Evolutionary conservation across 2,113 vertebrate species (phyloP).

Genomic region (Bucco capensis): DNA sequence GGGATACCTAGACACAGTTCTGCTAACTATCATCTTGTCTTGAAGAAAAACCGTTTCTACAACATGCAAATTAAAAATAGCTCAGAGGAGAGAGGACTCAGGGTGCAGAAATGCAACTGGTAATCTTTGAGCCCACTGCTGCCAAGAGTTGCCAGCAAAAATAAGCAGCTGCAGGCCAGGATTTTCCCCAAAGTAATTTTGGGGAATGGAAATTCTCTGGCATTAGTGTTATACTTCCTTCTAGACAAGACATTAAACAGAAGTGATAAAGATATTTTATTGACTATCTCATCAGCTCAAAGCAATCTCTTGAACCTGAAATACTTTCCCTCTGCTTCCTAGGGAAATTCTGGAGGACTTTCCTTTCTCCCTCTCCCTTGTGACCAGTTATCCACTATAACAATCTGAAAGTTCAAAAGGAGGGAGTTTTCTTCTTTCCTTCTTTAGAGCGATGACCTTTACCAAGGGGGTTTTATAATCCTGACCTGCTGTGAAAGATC

Average conservation of each 20-base stretch:
- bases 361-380: neutral
- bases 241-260: neutral
- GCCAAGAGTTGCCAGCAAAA: neutral
- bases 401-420: neutral
- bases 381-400: neutral
- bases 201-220: constrained; percentile 6
- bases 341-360: constrained; percentile 56
- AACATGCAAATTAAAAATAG: neutral
- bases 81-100: neutral
- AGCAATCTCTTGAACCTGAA: neutral
- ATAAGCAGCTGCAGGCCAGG: neutral
- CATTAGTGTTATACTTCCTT: constrained; percentile 13
- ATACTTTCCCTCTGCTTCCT: constrained; percentile 58
- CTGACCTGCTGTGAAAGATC: neutral
- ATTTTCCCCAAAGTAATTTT: constrained; percentile 16
- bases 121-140: neutral
- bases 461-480: neutral
- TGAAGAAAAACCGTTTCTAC: neutral
- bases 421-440: constrained; percentile 9
- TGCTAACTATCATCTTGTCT: neutral
- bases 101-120: neutral
- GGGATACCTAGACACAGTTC: too few relatives aligned
- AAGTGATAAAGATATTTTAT: neutral
- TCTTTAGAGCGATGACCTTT: neutral
- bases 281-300: neutral